Evolutionary conservation across 1,140 invertebrate genomes (phyloP), one percentile per base, ranked within the genome.

Genomic region (Diabrotica undecimpunctata): DNA sequence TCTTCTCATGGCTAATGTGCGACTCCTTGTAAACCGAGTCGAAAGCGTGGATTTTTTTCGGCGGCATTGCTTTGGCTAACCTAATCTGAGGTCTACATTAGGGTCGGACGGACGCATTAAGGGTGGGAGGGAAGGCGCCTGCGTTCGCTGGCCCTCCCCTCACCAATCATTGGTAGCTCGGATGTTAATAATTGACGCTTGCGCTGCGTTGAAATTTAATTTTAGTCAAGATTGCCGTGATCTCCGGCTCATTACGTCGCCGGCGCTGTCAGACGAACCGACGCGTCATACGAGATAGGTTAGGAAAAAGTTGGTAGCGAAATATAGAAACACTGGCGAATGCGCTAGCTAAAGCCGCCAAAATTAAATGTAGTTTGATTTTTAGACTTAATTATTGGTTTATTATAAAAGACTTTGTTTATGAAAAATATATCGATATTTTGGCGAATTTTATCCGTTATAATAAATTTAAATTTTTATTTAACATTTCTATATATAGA

Each of bases 61-160:
- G 68, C 70, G 70, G 68, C 68, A 66, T 66, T 70, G 61, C 70
- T 65, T 66, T 62, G 60, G 60, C 67, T 74, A 74, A 74, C 70
- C 70, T 70, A 73, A 74, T 72, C 70, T 74, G 72, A 74, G 72
- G 72, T 74, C 71, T 68, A 69, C 70, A 72, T 74, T 74, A 72
- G 72, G 72, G 72, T 74, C 70, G 71, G 69, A 67, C 67, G 71
- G 69, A 72, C 69, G 72, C 71, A 74, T 74, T 74, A 74, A 68
- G 71, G 71, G 73, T 65, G 65, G 41, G 61, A 70, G 68, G 66
- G 71, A 65, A 66, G 65, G 74, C 70, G 69, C 70, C 58, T 69
- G 67, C 65, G 63, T 70, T 37, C 66, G 58, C n/a, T 53, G 63
- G 66, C 62, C 74, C 70, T 69, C 68, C 74, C 74, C 70, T 66